These are phyloP conservation scores for Nothocercus julius DNA, from an alignment of 2,113 vertebrate genomes.

Conservation along the genomic window DNA sequence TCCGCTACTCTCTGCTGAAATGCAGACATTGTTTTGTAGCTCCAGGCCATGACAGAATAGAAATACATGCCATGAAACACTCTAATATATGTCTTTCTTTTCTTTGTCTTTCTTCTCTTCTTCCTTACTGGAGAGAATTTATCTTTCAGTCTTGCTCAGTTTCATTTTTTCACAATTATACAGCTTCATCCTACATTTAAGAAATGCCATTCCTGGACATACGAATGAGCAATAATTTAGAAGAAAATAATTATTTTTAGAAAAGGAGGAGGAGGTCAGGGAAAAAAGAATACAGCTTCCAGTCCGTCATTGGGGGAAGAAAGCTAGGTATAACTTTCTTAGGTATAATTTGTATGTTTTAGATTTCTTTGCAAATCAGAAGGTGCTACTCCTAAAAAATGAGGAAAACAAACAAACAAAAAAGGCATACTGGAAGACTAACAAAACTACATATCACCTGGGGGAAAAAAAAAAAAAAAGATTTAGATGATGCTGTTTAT, in stretches of 20 bases:
- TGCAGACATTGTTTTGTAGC: slow-evolving; percentile 35
- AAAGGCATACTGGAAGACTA: neutral
- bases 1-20: slow-evolving; percentile 25
- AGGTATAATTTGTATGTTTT: slow-evolving; percentile 53
- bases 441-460: neutral
- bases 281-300: neutral
- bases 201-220: slow-evolving; percentile 38
- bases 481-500: neutral
- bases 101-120: neutral
- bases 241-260: slow-evolving; percentile 21
- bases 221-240: slow-evolving; percentile 67
- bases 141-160: slow-evolving; percentile 55
- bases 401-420: slow-evolving; percentile 38
- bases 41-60: slow-evolving; percentile 54
- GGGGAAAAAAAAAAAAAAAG: neutral
- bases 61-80: slow-evolving; percentile 56
- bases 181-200: slow-evolving; percentile 52
- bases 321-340: slow-evolving; percentile 45
- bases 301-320: neutral
- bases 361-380: slow-evolving; percentile 47
- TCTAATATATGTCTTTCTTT: neutral
- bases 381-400: neutral
- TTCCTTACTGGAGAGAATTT: slow-evolving; percentile 29
- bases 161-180: slow-evolving; percentile 74
- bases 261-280: neutral